Evolutionary conservation across 2,113 vertebrate species (phyloP).

Genomic region (Daubentonia madagascariensis): DNA sequence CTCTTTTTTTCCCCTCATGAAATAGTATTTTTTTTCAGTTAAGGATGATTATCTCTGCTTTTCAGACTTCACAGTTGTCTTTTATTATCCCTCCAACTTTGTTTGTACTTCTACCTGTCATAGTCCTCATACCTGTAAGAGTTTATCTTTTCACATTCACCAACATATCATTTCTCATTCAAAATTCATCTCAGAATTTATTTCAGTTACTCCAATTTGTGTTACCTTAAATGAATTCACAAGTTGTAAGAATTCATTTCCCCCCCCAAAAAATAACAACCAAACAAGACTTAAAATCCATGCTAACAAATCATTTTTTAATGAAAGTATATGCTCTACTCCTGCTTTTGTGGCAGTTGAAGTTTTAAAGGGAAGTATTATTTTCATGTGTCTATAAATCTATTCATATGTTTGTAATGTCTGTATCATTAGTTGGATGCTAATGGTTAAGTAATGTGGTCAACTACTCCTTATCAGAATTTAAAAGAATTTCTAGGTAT

Average conservation of each 20-base stretch:
- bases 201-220: background rate
- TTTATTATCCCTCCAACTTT: background rate
- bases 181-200: background rate
- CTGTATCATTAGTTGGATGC: background rate
- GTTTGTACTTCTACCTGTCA: background rate
- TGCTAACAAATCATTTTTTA: background rate
- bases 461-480: background rate
- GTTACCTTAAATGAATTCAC: background rate
- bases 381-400: background rate
- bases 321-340: background rate
- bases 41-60: background rate
- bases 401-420: background rate
- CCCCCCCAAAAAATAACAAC: background rate
- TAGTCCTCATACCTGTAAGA: background rate
- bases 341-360: background rate
- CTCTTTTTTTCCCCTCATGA: background rate
- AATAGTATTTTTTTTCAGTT: background rate
- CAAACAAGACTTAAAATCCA: background rate
- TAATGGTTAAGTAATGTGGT: background rate
- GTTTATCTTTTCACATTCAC: background rate
- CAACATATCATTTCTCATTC: background rate
- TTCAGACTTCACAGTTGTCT: background rate
- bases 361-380: background rate
- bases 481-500: background rate
- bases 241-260: background rate